These are phyloP conservation scores for Malurus elegans DNA, from an alignment of 2,113 vertebrate species.

Conservation along the genomic window DNA sequence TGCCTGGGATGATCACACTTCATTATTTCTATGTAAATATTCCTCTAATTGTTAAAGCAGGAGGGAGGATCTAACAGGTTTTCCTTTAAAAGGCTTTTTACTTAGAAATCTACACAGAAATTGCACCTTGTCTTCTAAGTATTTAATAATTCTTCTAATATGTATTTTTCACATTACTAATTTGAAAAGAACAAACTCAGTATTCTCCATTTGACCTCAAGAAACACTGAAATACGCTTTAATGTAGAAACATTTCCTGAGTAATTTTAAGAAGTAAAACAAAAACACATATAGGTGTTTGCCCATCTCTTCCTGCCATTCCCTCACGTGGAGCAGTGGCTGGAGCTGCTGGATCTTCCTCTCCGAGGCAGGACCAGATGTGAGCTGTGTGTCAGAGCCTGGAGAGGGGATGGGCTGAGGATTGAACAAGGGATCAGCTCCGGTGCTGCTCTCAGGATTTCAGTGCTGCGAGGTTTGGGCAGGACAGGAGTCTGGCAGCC, in stretches of 20 bases:
- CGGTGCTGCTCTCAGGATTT: background rate
- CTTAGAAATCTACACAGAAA: background rate
- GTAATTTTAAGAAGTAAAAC: background rate
- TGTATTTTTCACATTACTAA: background rate
- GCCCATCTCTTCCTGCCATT: background rate
- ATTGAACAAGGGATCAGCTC: accelerated
- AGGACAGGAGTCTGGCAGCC: background rate
- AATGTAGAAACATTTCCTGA: background rate
- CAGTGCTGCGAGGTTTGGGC: background rate
- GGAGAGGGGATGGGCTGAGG: background rate
- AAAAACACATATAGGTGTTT: background rate
- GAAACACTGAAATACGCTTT: background rate
- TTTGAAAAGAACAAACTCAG: background rate
- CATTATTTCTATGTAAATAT: background rate
- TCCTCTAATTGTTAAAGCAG: background rate
- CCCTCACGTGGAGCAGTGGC: background rate
- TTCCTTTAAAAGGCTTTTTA: background rate
- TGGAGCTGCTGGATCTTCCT: background rate
- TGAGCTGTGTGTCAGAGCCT: background rate
- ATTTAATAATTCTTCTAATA: background rate
- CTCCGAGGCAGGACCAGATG: background rate
- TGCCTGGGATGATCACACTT: background rate
- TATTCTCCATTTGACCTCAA: background rate
- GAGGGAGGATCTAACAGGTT: background rate
- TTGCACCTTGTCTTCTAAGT: background rate